phyloP scores from a whole-genome alignment of 2,888 invertebrate genomes.

The Taphrorychus bicolor region DNA sequence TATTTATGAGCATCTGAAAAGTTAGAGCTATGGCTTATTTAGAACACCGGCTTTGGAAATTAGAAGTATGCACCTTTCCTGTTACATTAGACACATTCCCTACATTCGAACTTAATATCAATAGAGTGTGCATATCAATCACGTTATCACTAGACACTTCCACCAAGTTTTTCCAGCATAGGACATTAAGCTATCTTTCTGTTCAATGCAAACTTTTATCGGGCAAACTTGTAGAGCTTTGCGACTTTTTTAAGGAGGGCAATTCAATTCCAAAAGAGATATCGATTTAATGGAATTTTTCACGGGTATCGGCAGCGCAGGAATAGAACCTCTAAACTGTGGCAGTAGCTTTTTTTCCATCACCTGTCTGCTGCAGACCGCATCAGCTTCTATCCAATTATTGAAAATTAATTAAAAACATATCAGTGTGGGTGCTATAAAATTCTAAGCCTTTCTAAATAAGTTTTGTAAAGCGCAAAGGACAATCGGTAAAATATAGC shows the following conservation, averaged over 20 bases:
- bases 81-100: too few species aligned
- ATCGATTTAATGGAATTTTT: too few species aligned
- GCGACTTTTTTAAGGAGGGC: background rate
- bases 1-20: conserved; percentile 33
- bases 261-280: too few species aligned
- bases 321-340: too few species aligned
- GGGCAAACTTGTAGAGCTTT: background rate
- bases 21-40: conserved; percentile 4
- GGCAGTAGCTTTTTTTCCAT: too few species aligned
- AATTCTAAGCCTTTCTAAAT: background rate
- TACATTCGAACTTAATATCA: too few species aligned
- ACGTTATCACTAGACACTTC: background rate
- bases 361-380: too few species aligned
- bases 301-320: too few species aligned
- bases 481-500: background rate
- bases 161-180: background rate
- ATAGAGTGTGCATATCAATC: background rate
- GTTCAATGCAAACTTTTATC: background rate
- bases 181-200: background rate
- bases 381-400: too few species aligned
- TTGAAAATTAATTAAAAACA: background rate
- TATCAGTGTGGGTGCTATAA: background rate
- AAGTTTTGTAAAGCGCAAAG: background rate
- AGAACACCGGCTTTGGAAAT: background rate
- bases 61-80: too few species aligned